Evolutionary conservation across 1,140 invertebrate species (phyloP), one percentile per base, ranked within the genome.

Genomic region (Parapsyche elsis): DNA sequence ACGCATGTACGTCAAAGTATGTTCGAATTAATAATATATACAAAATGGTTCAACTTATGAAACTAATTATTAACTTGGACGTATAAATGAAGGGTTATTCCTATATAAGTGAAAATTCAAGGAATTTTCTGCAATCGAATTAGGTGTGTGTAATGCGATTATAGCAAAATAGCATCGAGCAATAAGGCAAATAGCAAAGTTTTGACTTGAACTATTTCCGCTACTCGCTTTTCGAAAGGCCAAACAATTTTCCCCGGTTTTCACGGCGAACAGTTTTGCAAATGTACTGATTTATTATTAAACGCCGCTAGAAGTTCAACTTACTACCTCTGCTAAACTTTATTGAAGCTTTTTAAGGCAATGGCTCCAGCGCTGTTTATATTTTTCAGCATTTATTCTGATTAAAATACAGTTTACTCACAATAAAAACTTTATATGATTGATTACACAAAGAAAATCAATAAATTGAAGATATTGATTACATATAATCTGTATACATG

Each of bases 211-310:
- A 67, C 64, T 67, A 67, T 67, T 67, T 67, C 14, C 64, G 24
- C 12, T 67, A 61, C 19, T 61, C 5, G 59, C 21, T 67, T 67
- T 67, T 24, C 21, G 24, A 16, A 26, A 26, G 24, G 10, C 21
- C 21, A 26, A 67, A 67, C 64, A 67, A 67, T 67, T 67, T 67
- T 23, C 10, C 64, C 49, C 16, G 49, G 49, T 53, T 53, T 53
- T 53, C 10, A 53, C 49, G 49, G 49, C 49, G 16, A 53, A 16
- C 16, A 53, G 49, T 67, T 24, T 49, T 73, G 24, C 73, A 49
- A 75, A 75, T 75, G 73, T 75, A 75, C 73, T 75, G 73, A 75
- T 75, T 75, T 75, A 75, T 75, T 75, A 75, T 75, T 75, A 75
- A 75, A 75, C 23, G 44, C 19, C 24, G 10, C 46, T 26, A n/a